Percentiles rank a stretch among this genome's conserved stretches.
These are phyloP conservation scores for Chromobotia macracanthus DNA, from an alignment of 2,797 vertebrate species.

Conservation along the genomic window DNA sequence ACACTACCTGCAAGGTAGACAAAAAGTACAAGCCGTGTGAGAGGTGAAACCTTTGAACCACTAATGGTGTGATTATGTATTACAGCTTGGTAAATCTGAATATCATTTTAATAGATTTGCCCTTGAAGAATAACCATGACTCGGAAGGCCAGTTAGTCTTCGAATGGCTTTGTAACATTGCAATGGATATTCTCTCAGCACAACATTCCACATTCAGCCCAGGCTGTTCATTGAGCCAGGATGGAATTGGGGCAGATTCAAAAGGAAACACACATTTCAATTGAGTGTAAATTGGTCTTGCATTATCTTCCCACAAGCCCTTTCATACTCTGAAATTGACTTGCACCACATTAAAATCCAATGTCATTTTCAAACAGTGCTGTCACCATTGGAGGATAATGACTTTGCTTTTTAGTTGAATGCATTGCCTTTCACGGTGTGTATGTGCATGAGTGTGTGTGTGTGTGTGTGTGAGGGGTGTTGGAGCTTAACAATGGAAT, in stretches of 20 bases:
- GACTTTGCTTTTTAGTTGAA: constrained; percentile 65
- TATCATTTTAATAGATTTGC: constrained; percentile 8
- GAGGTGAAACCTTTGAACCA: constrained; percentile 6
- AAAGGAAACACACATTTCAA: constrained; percentile 61
- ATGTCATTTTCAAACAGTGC: constrained; percentile 70
- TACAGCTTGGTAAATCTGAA: constrained; percentile 19
- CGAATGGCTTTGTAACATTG: constrained; percentile 34
- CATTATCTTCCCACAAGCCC: constrained; percentile 62
- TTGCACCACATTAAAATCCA: constrained; percentile 67
- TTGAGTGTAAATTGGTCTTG: constrained; percentile 63
- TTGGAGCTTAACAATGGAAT: constrained; percentile 55
- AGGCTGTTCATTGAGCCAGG: constrained; percentile 41
- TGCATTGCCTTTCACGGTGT: constrained; percentile 44
- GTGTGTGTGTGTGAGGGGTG: constrained; percentile 30
- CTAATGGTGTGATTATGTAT: constrained; percentile 21
- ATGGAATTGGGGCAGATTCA: constrained; percentile 58
- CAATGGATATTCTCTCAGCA: constrained; percentile 48
- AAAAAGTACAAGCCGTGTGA: not conserved
- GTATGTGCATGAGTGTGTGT: not conserved
- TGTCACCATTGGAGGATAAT: constrained; percentile 70
- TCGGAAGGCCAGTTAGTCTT: constrained; percentile 37
- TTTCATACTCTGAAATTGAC: constrained; percentile 64
- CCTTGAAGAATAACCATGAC: constrained; percentile 9
- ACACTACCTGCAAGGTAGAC: not conserved
- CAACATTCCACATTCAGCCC: constrained; percentile 41